A percentile compares a stretch with the other conserved stretches of the same genome.
Evolutionary conservation across 1,140 invertebrate genomes (phyloP).

Genomic region (Ceratina australensis): DNA sequence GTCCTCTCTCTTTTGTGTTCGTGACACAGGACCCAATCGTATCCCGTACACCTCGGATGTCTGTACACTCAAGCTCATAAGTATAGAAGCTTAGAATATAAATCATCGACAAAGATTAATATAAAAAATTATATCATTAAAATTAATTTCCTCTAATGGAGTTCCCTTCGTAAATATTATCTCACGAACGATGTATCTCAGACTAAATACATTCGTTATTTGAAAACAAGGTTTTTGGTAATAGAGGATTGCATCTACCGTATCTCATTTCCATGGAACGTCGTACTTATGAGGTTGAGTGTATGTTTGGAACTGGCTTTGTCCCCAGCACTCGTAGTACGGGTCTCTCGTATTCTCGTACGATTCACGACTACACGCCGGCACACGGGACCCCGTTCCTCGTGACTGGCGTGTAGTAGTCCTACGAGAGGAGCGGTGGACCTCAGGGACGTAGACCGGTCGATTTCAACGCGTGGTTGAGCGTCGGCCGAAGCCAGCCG

Average conservation of each 20-base stretch:
- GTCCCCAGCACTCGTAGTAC: constrained; percentile 35
- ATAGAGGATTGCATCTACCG: too few relatives aligned
- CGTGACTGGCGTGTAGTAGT: constrained; percentile 23
- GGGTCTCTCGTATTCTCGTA: constrained; percentile 36
- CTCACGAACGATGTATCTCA: too few relatives aligned
- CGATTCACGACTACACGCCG: constrained; percentile 42
- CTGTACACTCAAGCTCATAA: too few relatives aligned
- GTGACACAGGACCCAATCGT: constrained; percentile 34
- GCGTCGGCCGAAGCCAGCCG: background rate
- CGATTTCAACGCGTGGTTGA: constrained; percentile 17
- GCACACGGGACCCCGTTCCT: constrained; percentile 33
- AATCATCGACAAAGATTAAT: too few relatives aligned
- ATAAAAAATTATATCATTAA: too few relatives aligned
- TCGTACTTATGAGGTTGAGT: background rate
- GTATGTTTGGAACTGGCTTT: constrained; percentile 42
- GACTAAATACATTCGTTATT: too few relatives aligned
- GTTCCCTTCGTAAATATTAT: too few relatives aligned
- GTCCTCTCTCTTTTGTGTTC: background rate
- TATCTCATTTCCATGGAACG: too few relatives aligned
- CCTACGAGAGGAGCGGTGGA: constrained; percentile 25
- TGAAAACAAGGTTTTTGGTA: too few relatives aligned
- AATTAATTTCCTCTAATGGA: too few relatives aligned
- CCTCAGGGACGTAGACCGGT: constrained; percentile 28
- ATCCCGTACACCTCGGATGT: background rate
- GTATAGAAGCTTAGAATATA: too few relatives aligned